These are phyloP conservation scores for Psettodes erumei DNA, from an alignment of 2,113 vertebrate genomes.

Conservation along the genomic window DNA sequence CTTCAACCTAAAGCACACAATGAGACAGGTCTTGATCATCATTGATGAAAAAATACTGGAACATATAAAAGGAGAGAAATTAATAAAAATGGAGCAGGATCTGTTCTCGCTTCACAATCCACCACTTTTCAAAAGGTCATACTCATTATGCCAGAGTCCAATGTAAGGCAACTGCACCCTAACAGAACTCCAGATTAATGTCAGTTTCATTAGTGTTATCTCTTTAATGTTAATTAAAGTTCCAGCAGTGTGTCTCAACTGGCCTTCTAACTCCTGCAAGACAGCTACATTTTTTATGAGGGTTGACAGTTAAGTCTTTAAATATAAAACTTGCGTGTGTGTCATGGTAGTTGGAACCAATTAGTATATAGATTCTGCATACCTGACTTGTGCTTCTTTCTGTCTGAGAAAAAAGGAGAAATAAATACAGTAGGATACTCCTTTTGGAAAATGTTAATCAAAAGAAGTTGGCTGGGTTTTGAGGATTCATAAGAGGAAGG, in stretches of 20 bases:
- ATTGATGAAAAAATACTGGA: not conserved
- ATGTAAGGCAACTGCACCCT: conserved; percentile 9
- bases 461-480: not conserved
- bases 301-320: conserved; percentile 12
- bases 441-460: not conserved
- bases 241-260: conserved; percentile 3
- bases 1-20: not conserved
- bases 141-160: conserved; percentile 17
- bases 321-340: conserved; percentile 13
- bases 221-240: conserved; percentile 29
- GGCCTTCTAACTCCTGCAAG: conserved; percentile 15
- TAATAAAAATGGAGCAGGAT: not conserved
- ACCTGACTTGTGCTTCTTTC: conserved; percentile 7
- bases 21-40: not conserved
- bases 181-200: conserved; percentile 39
- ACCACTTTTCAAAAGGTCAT: conserved; percentile 35
- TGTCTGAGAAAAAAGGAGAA: conserved; percentile 4
- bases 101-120: not conserved
- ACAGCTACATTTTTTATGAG: conserved; percentile 30
- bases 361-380: conserved; percentile 5
- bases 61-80: too few relatives aligned
- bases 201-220: conserved; percentile 44
- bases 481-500: not conserved
- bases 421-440: not conserved
- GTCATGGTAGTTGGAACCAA: conserved; percentile 10